A percentile compares a stretch with the other conserved stretches of the same genome.
These are phyloP conservation scores for Conops quadrifasciatus DNA, from an alignment of 2,888 invertebrate species.

Conservation along the genomic window DNA sequence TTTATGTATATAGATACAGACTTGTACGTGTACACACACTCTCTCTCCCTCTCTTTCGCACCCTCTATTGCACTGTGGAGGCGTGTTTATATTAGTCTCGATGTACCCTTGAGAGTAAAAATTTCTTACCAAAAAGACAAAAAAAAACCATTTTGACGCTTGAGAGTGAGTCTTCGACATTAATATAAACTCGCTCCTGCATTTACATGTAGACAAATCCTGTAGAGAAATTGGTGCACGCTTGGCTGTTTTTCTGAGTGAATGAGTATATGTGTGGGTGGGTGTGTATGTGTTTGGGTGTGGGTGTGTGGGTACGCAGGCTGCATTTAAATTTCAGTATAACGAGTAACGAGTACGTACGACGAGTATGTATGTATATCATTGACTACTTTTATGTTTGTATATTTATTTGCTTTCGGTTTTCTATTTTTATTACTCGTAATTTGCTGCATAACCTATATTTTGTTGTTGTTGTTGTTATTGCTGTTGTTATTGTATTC, in stretches of 20 bases:
- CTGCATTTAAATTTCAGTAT: background rate
- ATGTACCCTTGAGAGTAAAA: no score
- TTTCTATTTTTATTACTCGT: conserved; percentile 28
- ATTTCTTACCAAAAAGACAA: no score
- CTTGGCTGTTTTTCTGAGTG: background rate
- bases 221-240: conserved; percentile 21
- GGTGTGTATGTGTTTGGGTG: background rate
- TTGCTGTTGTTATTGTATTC: background rate
- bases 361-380: background rate
- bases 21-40: no score
- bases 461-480: conserved; percentile 16
- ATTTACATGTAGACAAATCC: conserved; percentile 1
- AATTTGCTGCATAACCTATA: conserved; percentile 26
- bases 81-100: no score
- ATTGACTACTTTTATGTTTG: background rate
- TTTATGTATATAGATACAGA: background rate
- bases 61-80: no score
- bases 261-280: background rate
- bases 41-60: no score
- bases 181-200: background rate
- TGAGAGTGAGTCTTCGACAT: background rate
- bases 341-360: background rate
- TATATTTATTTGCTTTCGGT: background rate
- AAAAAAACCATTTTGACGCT: no score
- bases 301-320: background rate